Percentiles rank a stretch among this genome's conserved stretches.
phyloP scores from a whole-genome alignment of 1,140 invertebrate species.

The Panagrolaimus sp. region DNA sequence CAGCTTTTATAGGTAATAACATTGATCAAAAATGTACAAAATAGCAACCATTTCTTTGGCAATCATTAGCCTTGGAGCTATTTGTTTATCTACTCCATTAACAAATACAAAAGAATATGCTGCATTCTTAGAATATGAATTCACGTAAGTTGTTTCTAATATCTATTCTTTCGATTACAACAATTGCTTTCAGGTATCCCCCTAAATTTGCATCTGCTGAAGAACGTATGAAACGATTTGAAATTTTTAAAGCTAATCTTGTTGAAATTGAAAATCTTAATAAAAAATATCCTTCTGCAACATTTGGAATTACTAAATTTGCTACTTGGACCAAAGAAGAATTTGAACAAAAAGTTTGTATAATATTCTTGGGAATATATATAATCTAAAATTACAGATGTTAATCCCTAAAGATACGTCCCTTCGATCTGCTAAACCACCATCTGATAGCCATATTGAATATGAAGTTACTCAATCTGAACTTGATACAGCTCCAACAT shows the following conservation, averaged over 20 bases:
- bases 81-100: background rate
- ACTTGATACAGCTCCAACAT: constrained; percentile 12
- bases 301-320: background rate
- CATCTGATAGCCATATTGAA: background rate
- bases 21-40: background rate
- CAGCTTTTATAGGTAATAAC: too few relatives aligned
- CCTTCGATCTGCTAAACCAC: background rate
- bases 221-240: background rate
- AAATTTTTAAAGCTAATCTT: constrained; percentile 5
- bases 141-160: background rate
- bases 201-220: background rate
- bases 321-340: constrained; percentile 9
- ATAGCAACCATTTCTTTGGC: background rate
- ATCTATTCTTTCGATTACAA: too few relatives aligned
- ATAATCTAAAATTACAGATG: background rate
- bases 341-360: background rate
- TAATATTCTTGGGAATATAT: background rate
- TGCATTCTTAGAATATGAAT: background rate
- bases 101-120: background rate
- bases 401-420: background rate
- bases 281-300: background rate
- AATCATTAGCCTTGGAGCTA: background rate
- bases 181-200: too few relatives aligned
- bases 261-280: background rate
- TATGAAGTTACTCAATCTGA: background rate